Base-by-base conservation (phyloP, 2,888 invertebrate species). In the Aphrophora alni region DNA sequence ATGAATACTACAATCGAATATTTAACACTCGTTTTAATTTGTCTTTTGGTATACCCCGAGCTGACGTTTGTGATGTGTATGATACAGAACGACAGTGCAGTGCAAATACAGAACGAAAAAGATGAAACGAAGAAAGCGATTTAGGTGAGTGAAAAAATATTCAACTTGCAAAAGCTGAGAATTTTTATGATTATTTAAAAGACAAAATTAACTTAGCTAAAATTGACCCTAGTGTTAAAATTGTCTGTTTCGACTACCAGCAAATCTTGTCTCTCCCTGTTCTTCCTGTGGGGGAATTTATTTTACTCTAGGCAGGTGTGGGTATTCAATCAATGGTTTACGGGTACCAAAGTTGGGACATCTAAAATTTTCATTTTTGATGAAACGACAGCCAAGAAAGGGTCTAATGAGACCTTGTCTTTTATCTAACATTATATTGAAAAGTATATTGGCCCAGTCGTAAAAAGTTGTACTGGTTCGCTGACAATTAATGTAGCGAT, bases 11-110 rank as follows among this genome's bases (percentile, higher is more conserved):
- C 27, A 21, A n/a, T 10, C 10, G 24, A 0, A 68, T 44, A 75
- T 80, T 80, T 28, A 69, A 75, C 75, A 75, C 69, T 71, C 28
- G 68, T 14, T 76, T 59, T 38, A 81, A 79, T 7, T 44, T 72
- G 2, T 76, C 75, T 21, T 80, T 80, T 75, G 75, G 75, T 14
- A 24, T 12, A 24, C 80, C 75, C 10, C 21, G 70, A 12, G 17
- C 38, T 70, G 80, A 80, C 26, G 69, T 70, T 26, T 75, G 80
- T 69, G 68, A 68, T 38, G 17, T 33, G 1, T 80, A 70, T 69
- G 75, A 70, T 27, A n/a, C n/a, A n/a, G n/a, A n/a, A n/a, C n/a
- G 33, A 25, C 33, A 75, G 27, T 17, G n/a, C 33, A n/a, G 75
- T 69, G 24, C 21, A n/a, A 38, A 69, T 75, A 44, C 12, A 75